Conservation (phyloP, 2,888 invertebrate genomes). For the Chaetoderma sp. region DNA sequence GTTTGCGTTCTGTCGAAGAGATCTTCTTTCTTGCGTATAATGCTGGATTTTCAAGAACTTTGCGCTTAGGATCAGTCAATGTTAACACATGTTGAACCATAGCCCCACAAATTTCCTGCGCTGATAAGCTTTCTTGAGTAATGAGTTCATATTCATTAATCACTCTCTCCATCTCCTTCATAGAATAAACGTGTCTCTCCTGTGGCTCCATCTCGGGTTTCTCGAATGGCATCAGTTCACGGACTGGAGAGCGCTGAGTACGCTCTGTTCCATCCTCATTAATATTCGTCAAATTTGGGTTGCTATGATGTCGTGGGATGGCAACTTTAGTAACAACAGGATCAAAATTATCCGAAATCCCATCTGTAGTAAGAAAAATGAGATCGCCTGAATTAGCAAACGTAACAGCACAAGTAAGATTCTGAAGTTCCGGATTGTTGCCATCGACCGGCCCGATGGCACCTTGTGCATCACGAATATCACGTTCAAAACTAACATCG, state of each 20-base stretch:
- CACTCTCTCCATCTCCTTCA: slow-evolving; percentile 71
- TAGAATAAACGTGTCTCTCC: slow-evolving; percentile 83
- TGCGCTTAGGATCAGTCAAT: slow-evolving; percentile 84
- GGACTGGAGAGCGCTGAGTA: slow-evolving; percentile 30
- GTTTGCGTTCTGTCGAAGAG: slow-evolving; percentile 59
- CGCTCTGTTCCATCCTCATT: slow-evolving; percentile 20
- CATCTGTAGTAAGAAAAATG: slow-evolving; percentile 89
- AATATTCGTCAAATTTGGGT: slow-evolving; percentile 9
- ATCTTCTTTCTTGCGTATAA: slow-evolving; percentile 61
- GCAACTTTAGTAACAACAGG: slow-evolving; percentile 92
- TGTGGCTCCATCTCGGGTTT: slow-evolving; percentile 66
- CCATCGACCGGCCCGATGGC: slow-evolving; percentile 90
- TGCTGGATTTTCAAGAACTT: slow-evolving; percentile 80
- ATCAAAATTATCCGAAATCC: slow-evolving; percentile 90
- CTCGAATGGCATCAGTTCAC: slow-evolving; percentile 30
- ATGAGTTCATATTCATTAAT: slow-evolving; percentile 67
- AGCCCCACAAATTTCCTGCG: slow-evolving; percentile 67
- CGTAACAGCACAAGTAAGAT: slow-evolving; percentile 86
- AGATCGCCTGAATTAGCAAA: slow-evolving; percentile 84
- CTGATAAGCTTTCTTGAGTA: slow-evolving; percentile 64
- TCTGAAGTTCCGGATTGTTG: slow-evolving; percentile 83
- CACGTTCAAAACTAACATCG: slow-evolving; percentile 84
- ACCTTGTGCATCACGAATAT: slow-evolving; percentile 90
- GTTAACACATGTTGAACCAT: slow-evolving; percentile 66
- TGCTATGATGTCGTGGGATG: slow-evolving; percentile 47